These are phyloP conservation scores for Lytechinus pictus DNA, from an alignment of 35 echinoderm and acorn worm species.

Conservation along the genomic window DNA sequence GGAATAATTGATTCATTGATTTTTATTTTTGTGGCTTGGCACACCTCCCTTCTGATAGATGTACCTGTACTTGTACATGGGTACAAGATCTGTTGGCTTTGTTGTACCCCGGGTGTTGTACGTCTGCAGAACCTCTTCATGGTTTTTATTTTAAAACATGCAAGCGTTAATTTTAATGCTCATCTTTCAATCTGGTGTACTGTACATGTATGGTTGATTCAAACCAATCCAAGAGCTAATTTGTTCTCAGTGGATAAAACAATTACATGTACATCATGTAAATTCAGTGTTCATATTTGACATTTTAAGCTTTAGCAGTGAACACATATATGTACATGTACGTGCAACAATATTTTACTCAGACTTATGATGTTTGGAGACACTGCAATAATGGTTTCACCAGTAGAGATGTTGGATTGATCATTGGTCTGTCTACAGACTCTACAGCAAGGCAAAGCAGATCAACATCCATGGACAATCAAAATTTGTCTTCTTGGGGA, in stretches of 20 bases:
- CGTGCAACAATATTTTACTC: too few relatives aligned
- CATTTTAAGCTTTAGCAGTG: too few relatives aligned
- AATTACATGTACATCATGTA: too few relatives aligned
- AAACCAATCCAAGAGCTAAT: too few relatives aligned
- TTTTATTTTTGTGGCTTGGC: neutral
- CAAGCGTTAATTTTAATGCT: neutral
- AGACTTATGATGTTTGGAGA: too few relatives aligned
- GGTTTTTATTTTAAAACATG: neutral
- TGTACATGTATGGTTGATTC: neutral
- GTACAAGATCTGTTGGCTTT: neutral
- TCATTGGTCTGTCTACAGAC: neutral
- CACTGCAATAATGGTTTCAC: too few relatives aligned
- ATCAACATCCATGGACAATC: neutral
- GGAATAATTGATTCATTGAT: slow-evolving; percentile 37
- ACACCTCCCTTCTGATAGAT: neutral
- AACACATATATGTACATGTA: too few relatives aligned
- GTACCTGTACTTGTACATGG: neutral
- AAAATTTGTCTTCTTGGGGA: neutral
- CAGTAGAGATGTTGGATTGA: too few relatives aligned
- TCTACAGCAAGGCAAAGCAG: neutral
- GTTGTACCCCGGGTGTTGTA: neutral
- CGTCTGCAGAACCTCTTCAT: neutral
- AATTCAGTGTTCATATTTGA: too few relatives aligned
- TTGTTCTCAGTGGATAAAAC: too few relatives aligned
- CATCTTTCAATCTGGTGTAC: neutral